These are phyloP conservation scores for Magallana ariakensis DNA, from an alignment of 1,140 invertebrate species.

Conservation along the genomic window DNA sequence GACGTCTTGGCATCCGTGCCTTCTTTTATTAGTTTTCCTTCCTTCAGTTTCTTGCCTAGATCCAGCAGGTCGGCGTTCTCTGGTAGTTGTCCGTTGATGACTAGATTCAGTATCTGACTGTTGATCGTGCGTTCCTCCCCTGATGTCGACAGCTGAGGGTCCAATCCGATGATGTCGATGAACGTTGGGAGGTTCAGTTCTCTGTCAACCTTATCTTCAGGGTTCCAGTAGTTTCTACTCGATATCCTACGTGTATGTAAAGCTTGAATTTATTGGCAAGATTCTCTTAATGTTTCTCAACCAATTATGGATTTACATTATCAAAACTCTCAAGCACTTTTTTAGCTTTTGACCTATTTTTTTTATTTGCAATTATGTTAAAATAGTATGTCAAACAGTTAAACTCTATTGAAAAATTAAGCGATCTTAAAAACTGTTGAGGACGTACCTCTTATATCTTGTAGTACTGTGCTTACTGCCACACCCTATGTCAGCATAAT, in stretches of 20 bases:
- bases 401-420: no score
- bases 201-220: background rate
- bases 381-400: no score
- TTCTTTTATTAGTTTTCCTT: background rate
- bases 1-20: no score
- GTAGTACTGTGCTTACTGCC: background rate
- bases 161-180: background rate
- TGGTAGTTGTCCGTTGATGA: background rate
- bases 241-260: no score
- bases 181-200: background rate
- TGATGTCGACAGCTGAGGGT: background rate
- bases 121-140: background rate
- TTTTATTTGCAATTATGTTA: no score
- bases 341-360: no score
- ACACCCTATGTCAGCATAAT: background rate
- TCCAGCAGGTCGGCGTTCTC: background rate
- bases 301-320: no score
- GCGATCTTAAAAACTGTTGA: no score
- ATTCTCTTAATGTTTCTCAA: no score
- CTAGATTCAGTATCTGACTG: background rate
- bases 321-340: no score
- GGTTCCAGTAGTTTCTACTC: background rate
- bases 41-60: background rate
- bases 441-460: no score
- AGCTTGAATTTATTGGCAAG: no score